Conservation (phyloP, 2,888 invertebrate species). For the Deilephila elpenor region DNA sequence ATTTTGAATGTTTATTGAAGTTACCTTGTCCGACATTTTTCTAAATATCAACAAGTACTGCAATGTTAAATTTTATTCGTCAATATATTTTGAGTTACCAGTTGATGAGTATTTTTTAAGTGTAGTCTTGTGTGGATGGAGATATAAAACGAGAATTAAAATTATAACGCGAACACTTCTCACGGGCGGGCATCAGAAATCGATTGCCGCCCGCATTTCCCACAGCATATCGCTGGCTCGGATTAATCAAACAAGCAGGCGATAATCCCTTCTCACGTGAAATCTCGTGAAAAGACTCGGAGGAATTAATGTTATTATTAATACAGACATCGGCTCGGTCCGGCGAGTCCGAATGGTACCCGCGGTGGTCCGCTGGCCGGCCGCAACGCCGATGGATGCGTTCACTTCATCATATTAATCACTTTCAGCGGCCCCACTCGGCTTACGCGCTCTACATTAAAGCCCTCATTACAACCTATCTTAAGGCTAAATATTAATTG, state of each 20-base stretch:
- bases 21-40: neutral
- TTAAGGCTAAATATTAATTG: conserved; percentile 83
- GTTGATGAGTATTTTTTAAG: neutral
- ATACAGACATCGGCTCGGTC: conserved; percentile 52
- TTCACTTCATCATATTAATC: conserved; percentile 79
- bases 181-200: conserved; percentile 50
- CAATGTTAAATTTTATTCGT: neutral
- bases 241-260: conserved; percentile 75
- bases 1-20: conserved; percentile 57
- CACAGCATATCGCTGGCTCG: conserved; percentile 58
- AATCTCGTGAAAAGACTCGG: conserved; percentile 68
- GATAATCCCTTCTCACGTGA: conserved; percentile 77
- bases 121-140: neutral
- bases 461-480: conserved; percentile 77
- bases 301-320: conserved; percentile 71
- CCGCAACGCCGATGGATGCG: conserved; percentile 65
- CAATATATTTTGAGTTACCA: neutral
- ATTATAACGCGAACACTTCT: conserved; percentile 41
- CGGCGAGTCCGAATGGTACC: conserved; percentile 50
- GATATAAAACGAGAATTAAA: conserved; percentile 10
- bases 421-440: conserved; percentile 74
- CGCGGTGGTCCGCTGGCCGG: conserved; percentile 66
- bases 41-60: conserved; percentile 14
- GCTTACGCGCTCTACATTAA: conserved; percentile 80
- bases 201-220: conserved; percentile 61